Evolutionary conservation across 2,113 vertebrate genomes (phyloP), one percentile per base, ranked within the genome.

Genomic region (Anolis sagrei): DNA sequence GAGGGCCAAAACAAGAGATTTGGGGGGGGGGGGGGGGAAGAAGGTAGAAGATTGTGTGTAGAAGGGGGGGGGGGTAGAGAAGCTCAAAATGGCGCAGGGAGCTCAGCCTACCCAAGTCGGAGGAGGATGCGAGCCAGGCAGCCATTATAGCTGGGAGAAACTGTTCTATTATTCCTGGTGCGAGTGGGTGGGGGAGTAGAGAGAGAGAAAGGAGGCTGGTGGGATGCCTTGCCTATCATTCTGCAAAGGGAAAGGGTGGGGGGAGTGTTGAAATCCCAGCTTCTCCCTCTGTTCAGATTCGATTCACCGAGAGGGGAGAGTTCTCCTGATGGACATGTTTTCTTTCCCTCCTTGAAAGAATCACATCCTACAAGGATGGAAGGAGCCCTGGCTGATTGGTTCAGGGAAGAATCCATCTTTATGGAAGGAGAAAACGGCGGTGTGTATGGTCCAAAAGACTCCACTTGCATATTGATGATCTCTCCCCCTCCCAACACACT

Each of bases 1-100:
- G 81, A 1, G 49, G 77, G 69, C 34, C 80, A 68, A 54, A 54
- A 73, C 36, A 25, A 54, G 7, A 39, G 49, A 14, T 48, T 54
- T 7, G 39, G 34, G n/a, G 48, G 49, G 7, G 29, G 11, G 16
- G 18, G 74, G 54, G 61, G 1, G 75, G n/a, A 34, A 0, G 64
- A 16, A 9, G 1, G 3, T 36, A 25, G 64, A 27, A 3, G 16
- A 11, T 27, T 16, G 44, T 19, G 69, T 34, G 5, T 13, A 8
- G 75, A 49, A 7, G 66, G 66, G 48, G 58, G 21, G 70, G 69
- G 77, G 18, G 10, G 13, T 2, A 2, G 2, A 16, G 1, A 13
- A 61, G 84, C 91, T 95, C 92, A 97, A 98, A 97, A 98, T 97
- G 98, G 98, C 97, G 97, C 96, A 94, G 95, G 82, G 86, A 95